These are phyloP conservation scores for Chloroclystis v-ata DNA, from an alignment of 2,888 invertebrate genomes.

Conservation along the genomic window DNA sequence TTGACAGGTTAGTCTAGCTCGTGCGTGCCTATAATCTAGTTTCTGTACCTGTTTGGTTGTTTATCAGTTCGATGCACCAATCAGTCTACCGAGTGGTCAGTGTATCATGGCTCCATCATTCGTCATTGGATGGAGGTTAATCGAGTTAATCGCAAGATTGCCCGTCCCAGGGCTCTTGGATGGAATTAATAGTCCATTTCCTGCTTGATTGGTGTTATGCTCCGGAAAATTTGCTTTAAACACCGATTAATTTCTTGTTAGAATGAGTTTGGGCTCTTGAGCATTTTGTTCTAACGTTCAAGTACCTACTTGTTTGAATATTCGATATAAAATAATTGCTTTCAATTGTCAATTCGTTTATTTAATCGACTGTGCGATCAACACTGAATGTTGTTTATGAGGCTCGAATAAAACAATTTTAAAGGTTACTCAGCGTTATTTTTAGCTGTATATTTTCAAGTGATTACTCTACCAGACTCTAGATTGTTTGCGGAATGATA, in stretches of 20 bases:
- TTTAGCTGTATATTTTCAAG: too few relatives aligned
- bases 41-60: conserved; percentile 14
- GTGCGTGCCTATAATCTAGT: conserved; percentile 13
- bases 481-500: too few relatives aligned
- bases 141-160: conserved; percentile 49
- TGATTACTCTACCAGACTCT: too few relatives aligned
- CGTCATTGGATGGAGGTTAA: conserved; percentile 40
- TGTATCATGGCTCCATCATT: conserved; percentile 15
- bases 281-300: neutral
- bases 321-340: too few relatives aligned
- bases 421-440: too few relatives aligned
- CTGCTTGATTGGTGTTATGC: conserved; percentile 41
- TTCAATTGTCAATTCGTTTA: too few relatives aligned
- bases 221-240: conserved; percentile 25
- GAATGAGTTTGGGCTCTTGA: neutral
- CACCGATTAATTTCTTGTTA: conserved; percentile 3
- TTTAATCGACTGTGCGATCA: too few relatives aligned
- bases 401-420: too few relatives aligned
- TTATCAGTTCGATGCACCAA: conserved; percentile 19
- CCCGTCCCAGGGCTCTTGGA: conserved; percentile 25
- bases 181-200: conserved; percentile 47
- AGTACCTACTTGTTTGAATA: too few relatives aligned
- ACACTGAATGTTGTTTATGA: too few relatives aligned
- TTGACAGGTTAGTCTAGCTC: conserved; percentile 9
- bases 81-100: conserved; percentile 10